Evolutionary conservation across 2,797 vertebrate species (phyloP).

Genomic region (Scolopax bukidnonensis): DNA sequence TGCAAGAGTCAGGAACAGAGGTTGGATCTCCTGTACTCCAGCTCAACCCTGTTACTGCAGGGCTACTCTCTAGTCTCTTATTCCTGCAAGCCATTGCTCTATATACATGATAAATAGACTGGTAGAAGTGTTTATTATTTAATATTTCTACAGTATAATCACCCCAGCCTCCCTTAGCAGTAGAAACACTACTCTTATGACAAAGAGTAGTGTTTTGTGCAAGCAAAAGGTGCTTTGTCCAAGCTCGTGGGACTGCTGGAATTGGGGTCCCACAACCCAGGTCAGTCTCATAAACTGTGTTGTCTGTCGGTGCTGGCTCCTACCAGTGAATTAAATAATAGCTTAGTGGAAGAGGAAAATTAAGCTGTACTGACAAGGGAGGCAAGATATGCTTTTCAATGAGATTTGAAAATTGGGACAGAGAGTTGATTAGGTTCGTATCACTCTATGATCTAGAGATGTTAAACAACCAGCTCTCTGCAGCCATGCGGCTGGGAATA

Average conservation of each 20-base stretch:
- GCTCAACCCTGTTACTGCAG: background rate
- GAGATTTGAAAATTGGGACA: constrained; percentile 27
- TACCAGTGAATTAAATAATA: background rate
- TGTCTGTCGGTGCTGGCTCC: background rate
- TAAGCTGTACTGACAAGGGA: background rate
- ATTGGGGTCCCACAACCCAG: background rate
- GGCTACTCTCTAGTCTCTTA: background rate
- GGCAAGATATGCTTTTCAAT: constrained; percentile 26
- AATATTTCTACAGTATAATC: background rate
- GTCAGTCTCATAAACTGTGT: background rate
- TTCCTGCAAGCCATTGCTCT: background rate
- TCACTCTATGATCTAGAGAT: background rate
- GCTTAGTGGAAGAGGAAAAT: constrained; percentile 3
- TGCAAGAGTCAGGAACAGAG: background rate
- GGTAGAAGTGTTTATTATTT: background rate
- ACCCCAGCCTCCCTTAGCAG: background rate
- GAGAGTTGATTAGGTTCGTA: background rate
- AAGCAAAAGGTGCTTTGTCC: background rate
- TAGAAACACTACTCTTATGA: background rate
- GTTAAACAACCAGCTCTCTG: background rate
- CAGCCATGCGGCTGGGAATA: background rate
- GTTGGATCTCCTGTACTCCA: background rate
- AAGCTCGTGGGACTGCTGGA: background rate
- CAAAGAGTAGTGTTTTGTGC: too few species aligned
- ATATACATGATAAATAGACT: background rate